Base-by-base conservation (phyloP, 2,888 invertebrate genomes). In the Trisateles emortualis region DNA sequence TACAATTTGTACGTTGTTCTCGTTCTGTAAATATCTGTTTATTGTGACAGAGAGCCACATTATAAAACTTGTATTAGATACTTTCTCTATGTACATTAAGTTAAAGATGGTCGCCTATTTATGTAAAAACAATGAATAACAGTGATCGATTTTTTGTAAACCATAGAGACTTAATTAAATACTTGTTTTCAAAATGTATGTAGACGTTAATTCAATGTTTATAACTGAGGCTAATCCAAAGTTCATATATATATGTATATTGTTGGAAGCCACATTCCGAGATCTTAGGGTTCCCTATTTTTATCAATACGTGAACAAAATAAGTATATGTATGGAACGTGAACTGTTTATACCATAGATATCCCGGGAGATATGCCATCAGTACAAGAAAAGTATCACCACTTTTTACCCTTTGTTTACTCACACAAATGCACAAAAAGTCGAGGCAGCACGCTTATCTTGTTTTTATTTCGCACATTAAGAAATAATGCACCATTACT, bases 341-440 rank as follows among this genome's bases (percentile, higher is more conserved):
- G 68, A 63, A 72, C 62, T 69, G 75, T 85, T 84, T 82, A 80
- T 84, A 84, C 78, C 72, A 74, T 8, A 6, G 26, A 8, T 26
- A 26, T 26, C 4, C 8, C 3, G 8, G n/a, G 9, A 26, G 26
- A 8, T 26, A 26, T 26, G 26, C 26, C 26, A 26, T 6, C 9
- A 19, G 19, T 3, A 26, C 26, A 26, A 26, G 26, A 26, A 8
- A 26, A 26, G 26, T n/a, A n/a, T 26, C 26, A 1, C 8, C 4
- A 26, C 8, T 8, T 26, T 26, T 8, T 3, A 8, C 8, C 3
- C 9, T 1, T 26, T 26, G n/a, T 26, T 22, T 5, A 22, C 22
- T 22, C 5, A 22, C 22, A 22, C 2, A 22, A 22, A 22, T 22
- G 22, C 2, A 22, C 22, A 22, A 22, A 22, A 22, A 22, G 5